These are phyloP conservation scores for Brachionus angularis DNA, from an alignment of 1,140 invertebrate genomes.

Conservation along the genomic window DNA sequence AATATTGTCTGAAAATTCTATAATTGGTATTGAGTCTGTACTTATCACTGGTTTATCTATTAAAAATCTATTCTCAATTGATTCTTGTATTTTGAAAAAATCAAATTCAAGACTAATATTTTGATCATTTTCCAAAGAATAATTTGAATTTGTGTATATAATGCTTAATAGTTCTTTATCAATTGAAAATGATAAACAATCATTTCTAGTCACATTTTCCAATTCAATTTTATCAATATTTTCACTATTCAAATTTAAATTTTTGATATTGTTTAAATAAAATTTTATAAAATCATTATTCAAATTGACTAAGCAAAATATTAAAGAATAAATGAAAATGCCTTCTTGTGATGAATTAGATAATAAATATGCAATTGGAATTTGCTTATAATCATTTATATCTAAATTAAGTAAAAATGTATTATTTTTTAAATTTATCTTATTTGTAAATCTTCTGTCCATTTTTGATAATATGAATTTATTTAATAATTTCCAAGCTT, in stretches of 20 bases:
- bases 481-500: constrained; percentile 11
- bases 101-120: constrained; percentile 26
- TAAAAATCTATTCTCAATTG: not conserved
- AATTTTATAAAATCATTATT: constrained; percentile 20
- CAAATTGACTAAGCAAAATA: not conserved
- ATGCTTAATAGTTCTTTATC: constrained; percentile 14
- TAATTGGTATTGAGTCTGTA: not conserved
- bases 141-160: constrained; percentile 17
- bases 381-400: not conserved
- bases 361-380: not conserved
- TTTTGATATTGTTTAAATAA: not conserved
- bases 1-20: constrained; percentile 13
- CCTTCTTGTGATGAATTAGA: not conserved
- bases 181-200: constrained; percentile 22
- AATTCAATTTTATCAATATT: not conserved
- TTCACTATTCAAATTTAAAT: not conserved
- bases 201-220: constrained; percentile 8
- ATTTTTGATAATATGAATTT: not conserved
- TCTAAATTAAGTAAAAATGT: not conserved
- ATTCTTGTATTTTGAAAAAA: constrained; percentile 11
- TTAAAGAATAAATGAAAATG: not conserved
- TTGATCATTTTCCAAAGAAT: constrained; percentile 3
- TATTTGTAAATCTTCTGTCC: not conserved
- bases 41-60: constrained; percentile 2
- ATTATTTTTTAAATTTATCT: not conserved